phyloP scores from a whole-genome alignment of 2,888 invertebrate species.

The Napeogenes sylphis region DNA sequence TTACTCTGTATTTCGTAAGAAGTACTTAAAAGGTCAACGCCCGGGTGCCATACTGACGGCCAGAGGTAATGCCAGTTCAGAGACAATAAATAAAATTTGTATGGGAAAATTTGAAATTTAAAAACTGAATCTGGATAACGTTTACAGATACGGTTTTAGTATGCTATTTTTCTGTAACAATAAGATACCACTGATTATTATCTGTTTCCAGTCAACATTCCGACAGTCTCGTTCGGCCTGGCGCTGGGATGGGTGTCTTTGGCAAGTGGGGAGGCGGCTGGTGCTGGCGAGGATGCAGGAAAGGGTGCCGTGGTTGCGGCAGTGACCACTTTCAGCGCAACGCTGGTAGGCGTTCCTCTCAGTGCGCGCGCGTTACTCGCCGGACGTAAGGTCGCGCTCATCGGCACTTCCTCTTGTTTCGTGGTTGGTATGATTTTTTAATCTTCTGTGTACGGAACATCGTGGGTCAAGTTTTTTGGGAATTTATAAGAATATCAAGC shows the following conservation, averaged over 20 bases:
- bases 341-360: constrained; percentile 52
- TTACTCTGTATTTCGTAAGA: no score
- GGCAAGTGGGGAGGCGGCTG: constrained; percentile 45
- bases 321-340: constrained; percentile 41
- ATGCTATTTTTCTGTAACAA: not conserved
- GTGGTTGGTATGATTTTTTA: constrained; percentile 39
- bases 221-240: constrained; percentile 56
- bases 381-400: constrained; percentile 49
- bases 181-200: not conserved
- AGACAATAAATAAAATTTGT: no score
- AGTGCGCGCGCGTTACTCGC: constrained; percentile 46
- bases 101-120: no score
- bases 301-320: constrained; percentile 42
- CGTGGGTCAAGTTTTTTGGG: no score
- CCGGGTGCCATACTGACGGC: no score
- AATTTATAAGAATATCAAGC: no score
- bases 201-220: constrained; percentile 52
- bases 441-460: no score
- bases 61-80: no score
- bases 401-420: constrained; percentile 49
- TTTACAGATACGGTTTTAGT: not conserved
- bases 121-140: not conserved
- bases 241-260: constrained; percentile 63
- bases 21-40: no score
- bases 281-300: constrained; percentile 15